A percentile compares a stretch with the other conserved stretches of the same genome.
Conservation (phyloP, 2,797 vertebrate species). For the Thripadectes ignobilis region DNA sequence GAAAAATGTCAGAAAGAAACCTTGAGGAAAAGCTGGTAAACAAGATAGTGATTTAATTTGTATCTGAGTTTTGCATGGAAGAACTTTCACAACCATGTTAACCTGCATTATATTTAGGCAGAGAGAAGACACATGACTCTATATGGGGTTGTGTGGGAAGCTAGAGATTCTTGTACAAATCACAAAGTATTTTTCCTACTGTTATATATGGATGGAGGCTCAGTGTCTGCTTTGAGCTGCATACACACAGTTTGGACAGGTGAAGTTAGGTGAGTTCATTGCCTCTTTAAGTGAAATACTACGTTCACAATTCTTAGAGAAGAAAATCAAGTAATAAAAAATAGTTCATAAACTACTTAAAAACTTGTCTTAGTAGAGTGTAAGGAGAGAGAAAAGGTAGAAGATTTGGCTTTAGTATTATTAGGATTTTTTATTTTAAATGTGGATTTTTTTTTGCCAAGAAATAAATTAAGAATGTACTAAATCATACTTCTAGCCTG, state of each 20-base stretch:
- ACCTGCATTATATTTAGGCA: background rate
- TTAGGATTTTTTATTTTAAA: background rate
- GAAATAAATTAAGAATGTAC: background rate
- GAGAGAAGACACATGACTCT: background rate
- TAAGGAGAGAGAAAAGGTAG: background rate
- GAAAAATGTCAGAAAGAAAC: background rate
- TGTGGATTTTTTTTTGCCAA: background rate
- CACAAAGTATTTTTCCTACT: background rate
- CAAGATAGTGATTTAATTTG: background rate
- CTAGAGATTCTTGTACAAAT: background rate
- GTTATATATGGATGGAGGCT: background rate
- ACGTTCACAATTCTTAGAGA: background rate
- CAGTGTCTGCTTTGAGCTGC: background rate
- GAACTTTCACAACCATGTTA: background rate
- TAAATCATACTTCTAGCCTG: background rate
- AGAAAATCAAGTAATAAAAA: background rate
- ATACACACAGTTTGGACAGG: fast-evolving
- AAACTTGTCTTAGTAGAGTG: background rate
- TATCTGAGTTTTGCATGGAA: background rate
- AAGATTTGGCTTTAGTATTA: background rate
- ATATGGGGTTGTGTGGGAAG: background rate
- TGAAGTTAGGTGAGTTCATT: background rate
- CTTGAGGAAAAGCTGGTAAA: background rate
- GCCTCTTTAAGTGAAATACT: background rate
- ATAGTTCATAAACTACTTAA: background rate